Base-by-base conservation (phyloP, 2,888 invertebrate genomes). In the Carpatolechia fugitivella region DNA sequence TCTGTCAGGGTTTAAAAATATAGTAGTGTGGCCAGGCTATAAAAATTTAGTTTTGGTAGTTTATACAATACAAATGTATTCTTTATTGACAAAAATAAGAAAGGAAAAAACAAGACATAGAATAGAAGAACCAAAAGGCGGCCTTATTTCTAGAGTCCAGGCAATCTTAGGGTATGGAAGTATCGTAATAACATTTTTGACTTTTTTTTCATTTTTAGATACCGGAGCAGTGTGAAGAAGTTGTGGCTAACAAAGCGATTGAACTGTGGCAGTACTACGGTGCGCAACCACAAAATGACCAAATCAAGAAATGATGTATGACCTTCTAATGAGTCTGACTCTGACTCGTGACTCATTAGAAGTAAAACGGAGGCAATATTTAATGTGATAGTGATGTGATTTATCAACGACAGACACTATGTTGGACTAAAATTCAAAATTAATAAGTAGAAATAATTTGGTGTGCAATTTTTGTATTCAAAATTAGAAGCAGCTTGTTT, bases 191-290 rank as follows among this genome's bases (percentile, higher is more conserved):
- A n/a, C n/a, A n/a, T 31, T 48, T 33, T 5, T 16, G 31, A 13
- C 18, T 18, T 18, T 3, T 36, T 58, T 59, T 66, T 46, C 60
- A 58, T 18, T 70, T 72, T 10, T 75, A 96, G 95, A 93, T 96
- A 63, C 92, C 94, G 3, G 94, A 95, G 74, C 96, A 97, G 80
- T 93, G 92, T 65, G 94, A 95, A 61, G 97, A 96, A 75, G 92
- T 95, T 1, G 94, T 97, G 58, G 96, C 95, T 0, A 96, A 95
- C 72, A 96, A 97, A 82, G 95, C 96, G 0, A 95, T 97, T 5
- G 96, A 97, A 69, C 90, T 95, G 64, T 96, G 97, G 95, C 96
- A 96, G 74, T 94, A 94, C 73, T 94, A 95, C 76, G 96, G 96
- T 55, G 94, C 87, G 1, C 88, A 85, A 56, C 87, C 90, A 0